Base-by-base conservation (phyloP, 2,113 vertebrate genomes). In the Phoxinus phoxinus region DNA sequence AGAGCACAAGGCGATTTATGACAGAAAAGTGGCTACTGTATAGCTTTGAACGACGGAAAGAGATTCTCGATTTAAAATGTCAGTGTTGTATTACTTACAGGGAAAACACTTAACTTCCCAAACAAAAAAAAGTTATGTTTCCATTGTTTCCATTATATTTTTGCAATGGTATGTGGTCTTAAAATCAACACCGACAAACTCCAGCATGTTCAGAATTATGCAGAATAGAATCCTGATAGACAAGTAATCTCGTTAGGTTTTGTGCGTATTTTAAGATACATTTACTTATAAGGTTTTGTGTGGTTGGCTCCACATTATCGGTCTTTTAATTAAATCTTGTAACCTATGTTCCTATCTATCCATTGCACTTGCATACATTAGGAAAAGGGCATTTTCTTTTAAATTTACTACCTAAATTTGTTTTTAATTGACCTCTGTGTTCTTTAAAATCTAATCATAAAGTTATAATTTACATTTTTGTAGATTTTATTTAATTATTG, bases 11-110 rank as follows among this genome's bases (percentile, higher is more conserved):
- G 59, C 81, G 71, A 80, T 77, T 69, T 81, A 84, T 76, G 73
- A 58, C 7, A 59, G 41, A n/a, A 53, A 63, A 53, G 71, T 56
- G 44, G 83, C 86, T 87, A 84, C 86, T 84, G 82, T 84, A 79
- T 6, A 25, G 48, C 78, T 88, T 71, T 85, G 83, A 83, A 85
- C 51, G 13, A 67, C 46, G 25, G 27, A 59, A 73, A 63, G 71
- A 48, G 13, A 56, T 59, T 71, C 51, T 69, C 71, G 27, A 81
- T 23, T 65, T 35, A 71, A 67, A 77, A 69, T 32, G 6, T 78
- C 76, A 78, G 76, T 12, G 21, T 79, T 25, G 32, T 59, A n/a
- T 61, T 27, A 81, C 61, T 51, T 67, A 35, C 25, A 67, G 27
- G 44, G 27, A 81, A 32, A 30, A 23, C 79, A 5, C 13, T 11